These are phyloP conservation scores for Lymantria monacha DNA, from an alignment of 2,888 invertebrate genomes.

Conservation along the genomic window DNA sequence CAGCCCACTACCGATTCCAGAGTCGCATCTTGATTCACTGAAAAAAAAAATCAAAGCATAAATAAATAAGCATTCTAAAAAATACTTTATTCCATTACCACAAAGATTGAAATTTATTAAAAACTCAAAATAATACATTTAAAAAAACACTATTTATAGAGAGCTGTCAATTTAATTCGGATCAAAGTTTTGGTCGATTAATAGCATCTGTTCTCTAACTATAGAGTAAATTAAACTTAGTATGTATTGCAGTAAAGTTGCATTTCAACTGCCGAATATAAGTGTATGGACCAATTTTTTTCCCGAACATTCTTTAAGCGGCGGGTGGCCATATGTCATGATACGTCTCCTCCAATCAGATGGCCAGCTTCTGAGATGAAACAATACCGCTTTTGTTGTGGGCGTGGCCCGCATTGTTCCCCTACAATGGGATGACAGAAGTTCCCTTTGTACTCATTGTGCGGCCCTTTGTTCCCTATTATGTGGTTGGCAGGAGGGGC, in stretches of 20 bases:
- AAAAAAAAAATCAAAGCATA: conserved; percentile 17
- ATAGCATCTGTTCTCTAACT: conserved; percentile 46
- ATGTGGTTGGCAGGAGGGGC: conserved; percentile 39
- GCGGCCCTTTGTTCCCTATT: conserved; percentile 53
- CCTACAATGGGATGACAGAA: conserved; percentile 76
- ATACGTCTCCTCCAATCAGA: conserved; percentile 58
- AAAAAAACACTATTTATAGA: conserved; percentile 49
- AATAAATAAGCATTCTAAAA: conserved; percentile 2
- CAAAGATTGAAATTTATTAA: conserved; percentile 7
- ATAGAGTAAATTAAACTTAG: conserved; percentile 25
- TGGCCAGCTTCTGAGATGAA: conserved; percentile 57
- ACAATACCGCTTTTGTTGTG: conserved; percentile 70
- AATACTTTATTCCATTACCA: accelerated
- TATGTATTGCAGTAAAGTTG: neutral
- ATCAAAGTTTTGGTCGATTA: conserved; percentile 55
- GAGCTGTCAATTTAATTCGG: conserved; percentile 65
- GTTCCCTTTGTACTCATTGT: conserved; percentile 71
- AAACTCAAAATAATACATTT: conserved; percentile 19
- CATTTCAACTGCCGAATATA: conserved; percentile 1
- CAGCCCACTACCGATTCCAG: conserved; percentile 14
- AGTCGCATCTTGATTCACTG: conserved; percentile 10
- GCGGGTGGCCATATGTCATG: conserved; percentile 44
- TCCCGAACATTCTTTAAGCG: conserved; percentile 49
- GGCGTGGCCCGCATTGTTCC: conserved; percentile 69
- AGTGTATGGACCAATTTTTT: conserved; percentile 47